Base-by-base conservation (phyloP, 1,140 invertebrate genomes). In the Eumaeus atala region DNA sequence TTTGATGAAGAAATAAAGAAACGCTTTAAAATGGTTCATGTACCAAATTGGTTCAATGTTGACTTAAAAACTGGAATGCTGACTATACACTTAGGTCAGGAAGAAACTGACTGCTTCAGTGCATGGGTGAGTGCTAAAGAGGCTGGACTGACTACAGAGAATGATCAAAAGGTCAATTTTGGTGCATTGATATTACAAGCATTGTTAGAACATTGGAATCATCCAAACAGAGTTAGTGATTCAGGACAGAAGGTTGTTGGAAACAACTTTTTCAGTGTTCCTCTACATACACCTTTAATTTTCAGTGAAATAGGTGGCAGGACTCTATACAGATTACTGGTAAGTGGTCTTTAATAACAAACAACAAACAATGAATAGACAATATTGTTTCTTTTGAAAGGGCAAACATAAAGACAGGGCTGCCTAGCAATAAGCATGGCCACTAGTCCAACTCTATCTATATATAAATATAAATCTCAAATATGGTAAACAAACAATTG, bases 41-140 rank as follows among this genome's bases (percentile, higher is more conserved):
- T 99, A 67, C 98, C 98, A 40, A 98, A 96, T 89, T 99, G 98
- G 98, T 99, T 99, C 84, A 98, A 96, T 72, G 96, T 99, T 51
- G 98, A 99, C 89, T 90, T 99, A 6, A 99, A 99, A 89, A 99
- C 97, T 58, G 98, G 98, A 56, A 96, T 99, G 94, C 87, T 99
- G 59, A 98, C 97, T 6, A 97, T 99, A 76, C 97, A 99, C 77
- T 89, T 99, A 63, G 95, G 94, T 0, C 95, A 96, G 86, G 98
- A 99, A 80, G 98, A 99, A 89, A 95, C 95, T 1, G 98, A 99
- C 75, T 99, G 97, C 82, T 96, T 99, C 74, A 94, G 97, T 34
- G 97, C 98, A 3, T 99, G 98, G 98, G 96, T 99, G 1, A 98
- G 97, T 48, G 94, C 96, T 0, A 97, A 95, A 81, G 98, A 99